These are phyloP conservation scores for Sterrhoptilus dennistouni DNA, from an alignment of 2,113 vertebrate species.

Conservation along the genomic window DNA sequence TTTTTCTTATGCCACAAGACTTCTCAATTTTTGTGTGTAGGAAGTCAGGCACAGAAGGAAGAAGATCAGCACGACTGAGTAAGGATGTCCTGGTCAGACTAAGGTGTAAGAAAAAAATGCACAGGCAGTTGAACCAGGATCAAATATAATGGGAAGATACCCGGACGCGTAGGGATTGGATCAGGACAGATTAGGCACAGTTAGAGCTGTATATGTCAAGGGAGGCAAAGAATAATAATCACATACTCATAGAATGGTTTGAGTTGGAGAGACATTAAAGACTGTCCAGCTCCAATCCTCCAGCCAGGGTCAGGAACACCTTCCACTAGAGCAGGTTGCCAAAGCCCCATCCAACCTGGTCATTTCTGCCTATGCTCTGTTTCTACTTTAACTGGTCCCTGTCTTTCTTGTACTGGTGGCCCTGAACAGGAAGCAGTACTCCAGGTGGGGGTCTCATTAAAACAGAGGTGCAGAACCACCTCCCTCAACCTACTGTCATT, in stretches of 20 bases:
- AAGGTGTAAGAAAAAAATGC: neutral
- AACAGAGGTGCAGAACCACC: neutral
- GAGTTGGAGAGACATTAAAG: neutral
- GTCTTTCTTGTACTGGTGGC: neutral
- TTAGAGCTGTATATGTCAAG: neutral
- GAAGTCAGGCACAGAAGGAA: neutral
- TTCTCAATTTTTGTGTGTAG: neutral
- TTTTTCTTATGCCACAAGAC: neutral
- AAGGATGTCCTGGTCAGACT: neutral
- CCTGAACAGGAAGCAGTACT: neutral
- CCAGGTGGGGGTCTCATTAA: neutral
- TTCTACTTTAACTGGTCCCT: neutral
- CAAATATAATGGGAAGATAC: neutral
- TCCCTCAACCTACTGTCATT: neutral
- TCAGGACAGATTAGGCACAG: neutral
- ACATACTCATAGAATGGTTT: neutral
- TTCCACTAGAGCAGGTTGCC: neutral
- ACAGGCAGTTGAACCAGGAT: neutral
- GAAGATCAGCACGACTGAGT: neutral
- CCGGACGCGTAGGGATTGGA: neutral
- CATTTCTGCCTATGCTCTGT: neutral
- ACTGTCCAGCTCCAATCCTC: neutral
- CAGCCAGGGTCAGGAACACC: neutral
- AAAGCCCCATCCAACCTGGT: neutral
- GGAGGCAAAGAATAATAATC: neutral